A percentile compares a stretch with the other conserved stretches of the same genome.
These are phyloP conservation scores for Ctenomys sociabilis DNA, from an alignment of 2,113 vertebrate species.

Conservation along the genomic window DNA sequence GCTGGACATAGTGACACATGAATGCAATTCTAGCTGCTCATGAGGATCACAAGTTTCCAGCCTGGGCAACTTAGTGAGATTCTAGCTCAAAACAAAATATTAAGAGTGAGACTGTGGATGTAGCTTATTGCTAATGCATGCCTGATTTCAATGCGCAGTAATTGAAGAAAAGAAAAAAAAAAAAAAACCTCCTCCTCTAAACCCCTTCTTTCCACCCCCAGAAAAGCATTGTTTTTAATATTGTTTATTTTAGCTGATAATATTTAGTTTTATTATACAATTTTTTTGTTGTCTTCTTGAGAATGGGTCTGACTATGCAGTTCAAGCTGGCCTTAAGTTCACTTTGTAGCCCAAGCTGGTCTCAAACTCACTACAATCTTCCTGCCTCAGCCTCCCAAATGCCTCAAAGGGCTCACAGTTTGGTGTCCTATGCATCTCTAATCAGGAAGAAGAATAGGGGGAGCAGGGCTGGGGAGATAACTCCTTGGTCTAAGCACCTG, in stretches of 20 bases:
- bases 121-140: background rate
- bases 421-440: conserved; percentile 39
- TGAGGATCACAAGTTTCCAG: background rate
- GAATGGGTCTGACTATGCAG: no score
- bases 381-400: no score
- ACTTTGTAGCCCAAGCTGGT: no score
- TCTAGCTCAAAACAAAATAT: no score
- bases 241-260: background rate
- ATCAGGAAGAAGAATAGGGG: background rate
- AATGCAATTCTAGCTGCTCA: background rate
- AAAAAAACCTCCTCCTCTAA: background rate
- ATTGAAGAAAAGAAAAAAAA: no score
- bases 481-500: no score
- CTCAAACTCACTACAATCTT: no score
- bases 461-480: background rate
- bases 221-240: conserved; percentile 1
- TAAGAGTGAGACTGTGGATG: no score
- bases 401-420: background rate
- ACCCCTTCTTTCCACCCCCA: background rate
- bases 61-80: background rate
- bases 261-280: background rate
- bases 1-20: background rate
- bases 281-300: no score
- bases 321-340: no score
- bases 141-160: background rate